phyloP scores from a whole-genome alignment of 2,797 vertebrate genomes.

The Acanthurus tractus region DNA sequence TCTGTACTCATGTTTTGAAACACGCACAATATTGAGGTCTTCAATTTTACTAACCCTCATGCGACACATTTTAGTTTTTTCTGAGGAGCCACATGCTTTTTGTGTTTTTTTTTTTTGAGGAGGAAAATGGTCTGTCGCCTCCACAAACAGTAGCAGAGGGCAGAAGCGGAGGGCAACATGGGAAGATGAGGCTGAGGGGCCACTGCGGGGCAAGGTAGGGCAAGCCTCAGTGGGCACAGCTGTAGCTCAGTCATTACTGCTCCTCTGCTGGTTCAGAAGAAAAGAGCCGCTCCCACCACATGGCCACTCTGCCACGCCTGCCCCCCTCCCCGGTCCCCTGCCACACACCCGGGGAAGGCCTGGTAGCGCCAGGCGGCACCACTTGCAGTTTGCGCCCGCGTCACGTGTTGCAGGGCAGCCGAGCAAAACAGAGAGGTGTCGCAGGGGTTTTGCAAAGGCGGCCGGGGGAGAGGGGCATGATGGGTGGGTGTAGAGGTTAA shows the following conservation, averaged over 20 bases:
- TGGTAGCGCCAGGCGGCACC: constrained; percentile 74
- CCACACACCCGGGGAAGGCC: constrained; percentile 61
- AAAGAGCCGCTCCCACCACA: constrained; percentile 69
- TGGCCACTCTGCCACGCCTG: constrained; percentile 72
- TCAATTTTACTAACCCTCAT: no score
- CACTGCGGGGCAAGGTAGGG: constrained; percentile 61
- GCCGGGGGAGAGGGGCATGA: constrained; percentile 52
- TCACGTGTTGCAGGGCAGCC: constrained; percentile 76
- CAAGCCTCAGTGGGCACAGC: constrained; percentile 81
- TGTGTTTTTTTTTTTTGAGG: neutral
- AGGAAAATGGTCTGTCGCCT: neutral
- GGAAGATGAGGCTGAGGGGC: constrained; percentile 53
- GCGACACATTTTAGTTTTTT: neutral
- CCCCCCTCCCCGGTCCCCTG: constrained; percentile 55
- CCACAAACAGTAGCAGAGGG: constrained; percentile 9
- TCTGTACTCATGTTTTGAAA: neutral
- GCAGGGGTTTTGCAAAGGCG: constrained; percentile 22
- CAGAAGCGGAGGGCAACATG: constrained; percentile 28
- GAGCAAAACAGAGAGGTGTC: constrained; percentile 60
- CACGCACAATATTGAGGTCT: neutral
- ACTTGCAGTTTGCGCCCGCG: constrained; percentile 60
- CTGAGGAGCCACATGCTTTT: neutral
- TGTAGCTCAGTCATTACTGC: constrained; percentile 83
- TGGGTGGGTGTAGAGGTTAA: constrained; percentile 73
- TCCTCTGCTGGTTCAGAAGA: constrained; percentile 79